Evolutionary conservation across 2,113 vertebrate species (phyloP).

Genomic region (Phasianus colchicus): DNA sequence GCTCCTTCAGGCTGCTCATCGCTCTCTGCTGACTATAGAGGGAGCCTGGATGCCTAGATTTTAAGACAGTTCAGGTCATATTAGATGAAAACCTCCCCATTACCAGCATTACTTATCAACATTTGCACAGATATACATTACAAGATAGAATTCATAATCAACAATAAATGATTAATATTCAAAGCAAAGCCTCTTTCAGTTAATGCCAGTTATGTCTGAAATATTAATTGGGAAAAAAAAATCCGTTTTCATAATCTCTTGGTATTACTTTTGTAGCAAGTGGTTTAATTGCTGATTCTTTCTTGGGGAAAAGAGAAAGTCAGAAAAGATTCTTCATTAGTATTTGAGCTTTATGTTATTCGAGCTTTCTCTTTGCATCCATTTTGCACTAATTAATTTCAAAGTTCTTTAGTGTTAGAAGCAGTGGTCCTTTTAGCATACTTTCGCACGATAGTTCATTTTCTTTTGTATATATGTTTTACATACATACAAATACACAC

Average conservation of each 20-base stretch:
- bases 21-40: constrained; percentile 54
- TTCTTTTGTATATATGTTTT: neutral
- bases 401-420: neutral
- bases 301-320: neutral
- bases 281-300: neutral
- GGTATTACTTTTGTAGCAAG: neutral
- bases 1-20: neutral
- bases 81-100: neutral
- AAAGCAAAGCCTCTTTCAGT: neutral
- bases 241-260: neutral
- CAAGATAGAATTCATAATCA: neutral
- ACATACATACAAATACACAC: neutral
- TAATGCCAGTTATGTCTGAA: constrained; percentile 40
- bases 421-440: neutral
- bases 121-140: neutral
- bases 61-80: neutral
- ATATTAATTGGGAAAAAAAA: neutral
- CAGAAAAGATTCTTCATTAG: neutral
- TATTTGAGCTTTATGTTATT: neutral
- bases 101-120: neutral
- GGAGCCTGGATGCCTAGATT: constrained; percentile 50
- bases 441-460: neutral
- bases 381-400: neutral
- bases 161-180: neutral
- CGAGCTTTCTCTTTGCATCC: neutral